A percentile compares a stretch with the other conserved stretches of the same genome.
Evolutionary conservation across 2,797 vertebrate genomes (phyloP).

Genomic region (Chloroceryle inda): DNA sequence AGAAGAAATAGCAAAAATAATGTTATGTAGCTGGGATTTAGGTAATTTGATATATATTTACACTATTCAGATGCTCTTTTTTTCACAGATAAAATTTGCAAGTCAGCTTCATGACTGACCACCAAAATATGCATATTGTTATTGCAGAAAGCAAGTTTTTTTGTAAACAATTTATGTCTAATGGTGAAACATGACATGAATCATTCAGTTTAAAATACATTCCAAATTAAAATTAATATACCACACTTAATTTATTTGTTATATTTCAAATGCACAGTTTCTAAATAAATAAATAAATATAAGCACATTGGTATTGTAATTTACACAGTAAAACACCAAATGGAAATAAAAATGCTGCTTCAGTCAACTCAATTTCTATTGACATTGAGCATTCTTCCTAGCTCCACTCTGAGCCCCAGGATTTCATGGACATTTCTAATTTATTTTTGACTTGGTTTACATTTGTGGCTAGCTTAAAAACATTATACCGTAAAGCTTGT

Average conservation of each 20-base stretch:
- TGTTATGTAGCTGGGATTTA: neutral
- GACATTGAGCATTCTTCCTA: neutral
- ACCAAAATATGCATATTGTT: neutral
- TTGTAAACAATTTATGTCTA: constrained; percentile 1
- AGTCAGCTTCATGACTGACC: neutral
- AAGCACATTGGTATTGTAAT: neutral
- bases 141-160: neutral
- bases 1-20: constrained; percentile 31
- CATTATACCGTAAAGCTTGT: neutral
- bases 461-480: constrained; percentile 15
- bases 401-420: neutral
- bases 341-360: neutral
- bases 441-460: neutral
- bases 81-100: neutral
- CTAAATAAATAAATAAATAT: too few species aligned
- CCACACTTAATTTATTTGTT: neutral
- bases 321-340: neutral
- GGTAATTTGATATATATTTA: constrained; percentile 7
- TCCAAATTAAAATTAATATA: neutral
- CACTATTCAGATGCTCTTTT: constrained; percentile 15
- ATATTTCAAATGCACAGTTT: neutral
- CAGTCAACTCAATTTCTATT: neutral
- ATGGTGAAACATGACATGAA: neutral
- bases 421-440: neutral
- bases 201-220: constrained; percentile 1